phyloP scores from a whole-genome alignment of 2,888 invertebrate species.

The Perizoma flavofasciatum region DNA sequence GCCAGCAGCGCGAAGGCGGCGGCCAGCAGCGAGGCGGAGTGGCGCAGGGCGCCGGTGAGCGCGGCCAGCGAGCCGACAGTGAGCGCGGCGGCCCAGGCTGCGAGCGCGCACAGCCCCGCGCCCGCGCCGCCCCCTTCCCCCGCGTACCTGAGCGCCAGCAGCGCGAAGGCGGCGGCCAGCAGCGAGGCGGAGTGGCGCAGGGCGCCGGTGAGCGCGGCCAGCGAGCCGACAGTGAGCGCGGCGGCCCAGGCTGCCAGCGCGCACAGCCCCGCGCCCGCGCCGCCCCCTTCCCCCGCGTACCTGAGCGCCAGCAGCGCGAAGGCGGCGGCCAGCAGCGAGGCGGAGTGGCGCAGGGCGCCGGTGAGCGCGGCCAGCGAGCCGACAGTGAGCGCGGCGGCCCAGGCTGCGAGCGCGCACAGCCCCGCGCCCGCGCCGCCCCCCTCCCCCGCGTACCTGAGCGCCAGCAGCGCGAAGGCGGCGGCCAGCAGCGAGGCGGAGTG shows the following conservation, averaged over 20 bases:
- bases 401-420: too few species aligned
- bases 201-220: too few species aligned
- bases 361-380: too few species aligned
- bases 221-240: constrained; percentile 60
- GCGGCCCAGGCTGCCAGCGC: constrained; percentile 66
- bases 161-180: constrained; percentile 59
- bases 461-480: too few species aligned
- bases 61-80: constrained; percentile 60
- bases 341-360: too few species aligned
- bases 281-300: constrained; percentile 65
- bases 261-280: constrained; percentile 63
- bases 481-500: too few species aligned
- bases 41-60: constrained; percentile 56
- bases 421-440: too few species aligned
- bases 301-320: constrained; percentile 70
- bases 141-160: constrained; percentile 74
- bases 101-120: constrained; percentile 65
- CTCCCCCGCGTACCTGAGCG: too few species aligned
- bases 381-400: too few species aligned
- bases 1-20: constrained; percentile 68
- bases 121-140: constrained; percentile 61
- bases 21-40: constrained; percentile 64
- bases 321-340: constrained; percentile 56
- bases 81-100: constrained; percentile 64
- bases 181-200: too few species aligned